Evolutionary conservation across 2,797 vertebrate species (phyloP).

Genomic region (Erethizon dorsatum): DNA sequence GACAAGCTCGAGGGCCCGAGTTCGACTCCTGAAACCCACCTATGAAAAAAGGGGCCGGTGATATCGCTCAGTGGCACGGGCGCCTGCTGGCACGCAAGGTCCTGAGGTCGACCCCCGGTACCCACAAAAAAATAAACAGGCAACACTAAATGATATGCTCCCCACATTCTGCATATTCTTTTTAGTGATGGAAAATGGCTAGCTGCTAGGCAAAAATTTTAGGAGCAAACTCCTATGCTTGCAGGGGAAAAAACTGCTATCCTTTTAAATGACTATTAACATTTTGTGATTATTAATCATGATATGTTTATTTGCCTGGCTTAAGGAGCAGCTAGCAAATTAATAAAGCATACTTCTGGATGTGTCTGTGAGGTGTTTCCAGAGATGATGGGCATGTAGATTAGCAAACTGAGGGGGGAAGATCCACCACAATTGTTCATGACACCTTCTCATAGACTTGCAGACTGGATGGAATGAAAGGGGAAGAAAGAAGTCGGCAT

Average conservation of each 20-base stretch:
- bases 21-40: too few relatives aligned
- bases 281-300: background rate
- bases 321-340: background rate
- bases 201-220: background rate
- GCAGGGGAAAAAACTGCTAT: background rate
- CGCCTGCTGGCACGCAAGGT: too few relatives aligned
- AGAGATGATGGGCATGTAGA: background rate
- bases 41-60: too few relatives aligned
- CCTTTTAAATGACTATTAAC: background rate
- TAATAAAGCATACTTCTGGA: background rate
- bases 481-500: background rate
- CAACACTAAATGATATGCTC: fast-evolving
- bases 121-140: background rate
- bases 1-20: too few relatives aligned
- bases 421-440: background rate
- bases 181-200: too few relatives aligned
- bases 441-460: background rate
- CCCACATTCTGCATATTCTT: fast-evolving
- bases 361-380: background rate
- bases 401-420: background rate
- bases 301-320: background rate
- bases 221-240: background rate
- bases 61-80: too few relatives aligned
- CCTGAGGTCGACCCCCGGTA: too few relatives aligned
- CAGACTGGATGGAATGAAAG: background rate